Base-by-base conservation (phyloP, 92 coral and sea anemone species). In the Umimayanthus chanpuru region DNA sequence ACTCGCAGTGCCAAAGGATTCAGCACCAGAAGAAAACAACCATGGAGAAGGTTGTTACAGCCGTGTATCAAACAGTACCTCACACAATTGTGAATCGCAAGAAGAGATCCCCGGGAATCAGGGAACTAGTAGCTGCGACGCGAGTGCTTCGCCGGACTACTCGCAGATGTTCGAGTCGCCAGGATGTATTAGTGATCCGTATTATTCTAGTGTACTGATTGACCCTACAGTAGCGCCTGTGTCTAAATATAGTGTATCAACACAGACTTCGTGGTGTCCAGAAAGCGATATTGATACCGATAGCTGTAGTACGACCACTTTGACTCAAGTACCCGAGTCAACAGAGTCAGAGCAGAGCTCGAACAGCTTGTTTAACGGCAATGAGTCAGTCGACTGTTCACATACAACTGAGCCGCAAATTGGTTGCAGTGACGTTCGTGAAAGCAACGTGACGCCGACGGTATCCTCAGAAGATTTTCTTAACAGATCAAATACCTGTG, bases 231-330 rank as follows among this genome's bases (percentile, higher is more conserved):
- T 6, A 26, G n/a, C 10, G 7, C 66, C 68, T 49, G 82, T 79
- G 61, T 25, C 82, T 2, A 28, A 28, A 25, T 9, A 10, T 29
- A 79, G 41, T 56, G 36, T 23, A 14, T 79, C 39, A 26, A 79
- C 82, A 49, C 82, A 79, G 26, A 79, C 82, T 28, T 49, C 82
- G 66, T 49, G 38, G n/a, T 49, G n/a, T 16, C 68, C 41, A 49
- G 82, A 53, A 25, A 26, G 40, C 16, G 65, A 56, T 0, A 25
- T 68, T 14, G 39, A 2, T 3, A 26, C 82, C 1, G 39, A 0
- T 47, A 28, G 2, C 65, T 28, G 30, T 79, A 26, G 26, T 79
- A 14, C 43, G 11, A 79, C 47, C 25, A 30, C 40, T 9, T 23
- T 15, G 11, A 23, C 64, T 49, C 20, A 26, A 47, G 20, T 29